Percentiles rank a stretch among this genome's conserved stretches.
These are phyloP conservation scores for Aepyceros melampus DNA, from an alignment of 2,113 vertebrate genomes.

Conservation along the genomic window DNA sequence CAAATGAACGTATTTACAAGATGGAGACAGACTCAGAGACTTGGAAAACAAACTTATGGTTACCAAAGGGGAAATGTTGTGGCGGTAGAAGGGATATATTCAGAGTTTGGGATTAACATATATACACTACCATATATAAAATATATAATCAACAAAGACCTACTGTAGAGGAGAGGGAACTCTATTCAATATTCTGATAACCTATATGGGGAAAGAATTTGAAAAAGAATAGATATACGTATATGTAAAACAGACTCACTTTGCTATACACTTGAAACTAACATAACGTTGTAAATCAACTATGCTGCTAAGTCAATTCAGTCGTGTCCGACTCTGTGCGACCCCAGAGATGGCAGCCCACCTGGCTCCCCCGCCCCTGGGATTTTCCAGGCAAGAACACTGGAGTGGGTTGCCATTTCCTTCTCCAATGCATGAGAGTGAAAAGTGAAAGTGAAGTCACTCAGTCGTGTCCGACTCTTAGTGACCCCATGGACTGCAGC, in stretches of 20 bases:
- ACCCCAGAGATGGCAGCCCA: too few relatives aligned
- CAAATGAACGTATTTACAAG: background rate
- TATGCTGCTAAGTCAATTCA: too few relatives aligned
- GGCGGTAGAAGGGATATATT: background rate
- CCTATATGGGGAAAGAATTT: background rate
- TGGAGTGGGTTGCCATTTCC: too few relatives aligned
- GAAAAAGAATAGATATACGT: background rate
- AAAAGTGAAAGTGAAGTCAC: too few relatives aligned
- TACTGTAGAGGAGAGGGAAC: background rate
- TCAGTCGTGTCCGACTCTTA: too few relatives aligned
- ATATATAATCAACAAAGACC: background rate
- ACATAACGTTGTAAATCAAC: background rate
- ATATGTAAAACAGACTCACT: background rate
- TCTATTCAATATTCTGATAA: background rate
- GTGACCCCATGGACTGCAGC: too few relatives aligned
- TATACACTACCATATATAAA: background rate
- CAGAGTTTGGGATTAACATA: background rate
- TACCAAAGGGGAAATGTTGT: background rate
- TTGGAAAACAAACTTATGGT: background rate
- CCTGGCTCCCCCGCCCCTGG: rapidly evolving
- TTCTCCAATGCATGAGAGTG: too few relatives aligned
- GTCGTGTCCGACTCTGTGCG: too few relatives aligned
- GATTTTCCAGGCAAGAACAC: too few relatives aligned
- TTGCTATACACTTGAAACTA: background rate
- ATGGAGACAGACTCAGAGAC: background rate